phyloP scores from a whole-genome alignment of 2,888 invertebrate genomes.

The Heteromyza rotundicornis region DNA sequence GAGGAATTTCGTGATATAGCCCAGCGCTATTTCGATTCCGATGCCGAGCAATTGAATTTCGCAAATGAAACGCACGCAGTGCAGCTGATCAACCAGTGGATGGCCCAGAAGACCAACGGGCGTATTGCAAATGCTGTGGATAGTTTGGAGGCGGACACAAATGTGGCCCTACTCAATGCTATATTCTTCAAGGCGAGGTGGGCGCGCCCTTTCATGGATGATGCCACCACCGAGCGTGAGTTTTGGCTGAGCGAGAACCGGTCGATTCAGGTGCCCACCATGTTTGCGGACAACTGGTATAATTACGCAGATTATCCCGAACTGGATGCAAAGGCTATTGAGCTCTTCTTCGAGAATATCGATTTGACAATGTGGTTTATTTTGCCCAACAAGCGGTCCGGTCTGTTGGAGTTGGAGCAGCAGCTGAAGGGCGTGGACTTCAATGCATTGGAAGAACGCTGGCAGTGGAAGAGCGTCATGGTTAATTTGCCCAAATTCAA shows the following conservation, averaged over 20 bases:
- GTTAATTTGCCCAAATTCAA: constrained; percentile 82
- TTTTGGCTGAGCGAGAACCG: constrained; percentile 70
- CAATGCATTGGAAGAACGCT: constrained; percentile 64
- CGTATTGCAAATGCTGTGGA: constrained; percentile 82
- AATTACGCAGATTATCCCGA: constrained; percentile 65
- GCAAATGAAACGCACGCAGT: constrained; percentile 64
- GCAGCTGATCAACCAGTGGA: constrained; percentile 80
- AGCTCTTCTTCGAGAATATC: constrained; percentile 75
- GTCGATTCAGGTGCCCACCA: constrained; percentile 70
- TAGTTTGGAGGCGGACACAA: constrained; percentile 67
- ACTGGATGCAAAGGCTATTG: constrained; percentile 69
- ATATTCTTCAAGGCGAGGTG: constrained; percentile 88
- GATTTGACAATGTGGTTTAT: constrained; percentile 79
- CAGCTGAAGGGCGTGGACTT: constrained; percentile 70
- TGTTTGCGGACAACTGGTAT: constrained; percentile 68
- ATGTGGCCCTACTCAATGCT: constrained; percentile 81
- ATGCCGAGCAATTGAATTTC: constrained; percentile 72
- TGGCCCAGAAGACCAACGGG: constrained; percentile 77
- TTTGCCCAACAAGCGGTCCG: constrained; percentile 74
- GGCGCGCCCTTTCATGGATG: constrained; percentile 71
- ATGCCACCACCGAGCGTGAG: constrained; percentile 67
- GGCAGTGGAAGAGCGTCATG: constrained; percentile 65
- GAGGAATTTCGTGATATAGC: constrained; percentile 68
- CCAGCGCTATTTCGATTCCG: constrained; percentile 71
- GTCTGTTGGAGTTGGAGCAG: constrained; percentile 70